Evolutionary conservation across 2,888 invertebrate genomes (phyloP), one percentile per base, ranked within the genome.

Genomic region (Stegana nigrithorax): DNA sequence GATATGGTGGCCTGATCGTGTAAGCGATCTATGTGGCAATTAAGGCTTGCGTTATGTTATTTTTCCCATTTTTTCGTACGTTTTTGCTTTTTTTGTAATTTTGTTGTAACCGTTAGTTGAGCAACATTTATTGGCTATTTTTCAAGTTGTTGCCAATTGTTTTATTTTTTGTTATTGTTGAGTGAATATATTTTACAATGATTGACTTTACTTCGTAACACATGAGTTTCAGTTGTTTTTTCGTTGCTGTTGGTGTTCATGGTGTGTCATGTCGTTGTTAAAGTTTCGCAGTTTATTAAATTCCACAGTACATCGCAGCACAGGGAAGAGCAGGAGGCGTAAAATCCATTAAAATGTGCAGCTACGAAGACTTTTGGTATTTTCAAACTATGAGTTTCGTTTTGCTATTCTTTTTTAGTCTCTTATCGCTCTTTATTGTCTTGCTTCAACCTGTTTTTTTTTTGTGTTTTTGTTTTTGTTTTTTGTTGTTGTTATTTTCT

Each of bases 281-380:
- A 47, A 23, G 17, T 55, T 55, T 55, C 14, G 53, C 53, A 55
- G 32, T 29, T 55, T 55, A 29, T 55, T 55, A 36, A 55, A 55
- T 55, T 55, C 36, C 53, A 55, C 10, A 12, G 36, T 19, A 39
- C 10, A 39, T n/a, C 17, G 5, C 5, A 14, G 39, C n/a, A 32
- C 39, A 39, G 39, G 39, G 39, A 14, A 50, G 12, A 50, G 25
- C 25, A 50, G 26, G 7, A 44, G 17, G 7, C 10, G 23, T 3
- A 14, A 53, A 29, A 53, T 1, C 32, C 32, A 55, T 36, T 55
- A 32, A 36, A 55, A 4, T 55, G 36, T 55, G 36, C 32, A 36
- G 21, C 14, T 25, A 23, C n/a, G 23, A 12, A 55, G 36, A 55
- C 53, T 55, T 55, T 55, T 55, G 53, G 32, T 55, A 55, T 55